These are phyloP conservation scores for Rhagophthalmus giganteus DNA, from an alignment of 2,888 invertebrate genomes.

Conservation along the genomic window DNA sequence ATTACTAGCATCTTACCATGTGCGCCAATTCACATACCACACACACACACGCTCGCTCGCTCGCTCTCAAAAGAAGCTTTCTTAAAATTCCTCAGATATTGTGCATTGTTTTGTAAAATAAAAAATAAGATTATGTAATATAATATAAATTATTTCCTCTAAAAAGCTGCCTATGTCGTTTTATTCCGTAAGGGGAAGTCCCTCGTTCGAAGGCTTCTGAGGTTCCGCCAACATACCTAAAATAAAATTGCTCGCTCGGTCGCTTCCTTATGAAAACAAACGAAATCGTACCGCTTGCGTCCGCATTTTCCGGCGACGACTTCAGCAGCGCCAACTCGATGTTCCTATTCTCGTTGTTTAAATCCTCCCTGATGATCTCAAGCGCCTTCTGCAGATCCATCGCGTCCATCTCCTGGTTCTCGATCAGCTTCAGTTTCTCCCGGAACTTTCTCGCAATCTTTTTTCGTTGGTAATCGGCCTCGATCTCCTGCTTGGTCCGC, in stretches of 20 bases:
- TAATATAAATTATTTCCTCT: slow-evolving; percentile 22
- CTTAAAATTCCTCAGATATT: too few relatives aligned
- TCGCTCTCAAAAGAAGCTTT: too few relatives aligned
- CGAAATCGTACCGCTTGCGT: background rate
- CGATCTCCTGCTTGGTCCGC: slow-evolving; percentile 92
- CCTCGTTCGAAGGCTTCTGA: slow-evolving; percentile 28
- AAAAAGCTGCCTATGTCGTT: too few relatives aligned
- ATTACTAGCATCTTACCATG: too few relatives aligned
- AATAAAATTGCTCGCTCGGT: background rate
- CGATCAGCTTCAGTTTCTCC: slow-evolving; percentile 77
- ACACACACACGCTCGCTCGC: too few relatives aligned
- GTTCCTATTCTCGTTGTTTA: slow-evolving; percentile 59
- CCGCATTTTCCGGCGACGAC: background rate
- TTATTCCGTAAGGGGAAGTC: too few relatives aligned
- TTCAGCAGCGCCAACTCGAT: slow-evolving; percentile 37
- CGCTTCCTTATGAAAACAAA: background rate
- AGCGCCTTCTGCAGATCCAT: slow-evolving; percentile 77
- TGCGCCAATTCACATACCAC: too few relatives aligned
- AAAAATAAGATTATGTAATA: slow-evolving; percentile 18
- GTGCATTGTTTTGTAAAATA: slow-evolving; percentile 21
- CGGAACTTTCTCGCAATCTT: slow-evolving; percentile 82
- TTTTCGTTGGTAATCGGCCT: slow-evolving; percentile 86
- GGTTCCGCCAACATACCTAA: slow-evolving; percentile 34
- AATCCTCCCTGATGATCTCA: slow-evolving; percentile 68
- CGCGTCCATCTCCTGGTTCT: slow-evolving; percentile 83